Evolutionary conservation across 1,140 invertebrate genomes (phyloP).

Genomic region (Drosophila quadrilineata): DNA sequence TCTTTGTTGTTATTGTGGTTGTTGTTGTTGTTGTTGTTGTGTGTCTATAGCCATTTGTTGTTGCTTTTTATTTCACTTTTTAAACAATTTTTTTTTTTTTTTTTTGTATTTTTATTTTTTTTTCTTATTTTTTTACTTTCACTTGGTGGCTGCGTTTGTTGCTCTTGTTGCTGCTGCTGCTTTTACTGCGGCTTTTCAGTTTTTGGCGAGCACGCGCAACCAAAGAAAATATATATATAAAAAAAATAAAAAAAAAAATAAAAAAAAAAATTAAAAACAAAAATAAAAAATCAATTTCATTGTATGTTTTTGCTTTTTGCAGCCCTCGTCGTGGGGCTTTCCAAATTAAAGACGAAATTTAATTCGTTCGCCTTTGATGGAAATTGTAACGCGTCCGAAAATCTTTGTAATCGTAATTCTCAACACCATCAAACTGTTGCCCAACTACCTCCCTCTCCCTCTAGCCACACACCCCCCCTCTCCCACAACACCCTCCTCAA

Average conservation of each 20-base stretch:
- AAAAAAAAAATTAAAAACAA: conserved; percentile 1
- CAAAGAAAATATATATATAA: background rate
- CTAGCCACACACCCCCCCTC: too few species aligned
- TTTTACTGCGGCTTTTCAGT: conserved; percentile 12
- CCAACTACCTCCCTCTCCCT: too few species aligned
- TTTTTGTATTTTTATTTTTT: conserved; percentile 2
- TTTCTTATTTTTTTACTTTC: conserved; percentile 30
- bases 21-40: background rate
- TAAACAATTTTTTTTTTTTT: conserved; percentile 1
- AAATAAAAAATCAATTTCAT: conserved; percentile 49
- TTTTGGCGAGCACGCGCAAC: conserved; percentile 27
- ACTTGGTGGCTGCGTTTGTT: conserved; percentile 28
- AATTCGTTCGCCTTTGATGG: conserved; percentile 31
- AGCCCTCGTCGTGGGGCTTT: conserved; percentile 28
- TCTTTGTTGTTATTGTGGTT: too few species aligned
- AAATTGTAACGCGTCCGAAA: conserved; percentile 32
- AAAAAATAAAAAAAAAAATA: background rate
- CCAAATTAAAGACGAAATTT: conserved; percentile 38
- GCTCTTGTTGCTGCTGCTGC: conserved; percentile 1
- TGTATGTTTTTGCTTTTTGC: conserved; percentile 7
- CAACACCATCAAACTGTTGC: conserved; percentile 8
- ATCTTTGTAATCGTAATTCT: background rate
- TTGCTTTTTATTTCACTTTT: conserved; percentile 38
- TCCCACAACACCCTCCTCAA: too few species aligned
- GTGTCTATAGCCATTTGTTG: too few species aligned